A percentile compares a stretch with the other conserved stretches of the same genome.
Evolutionary conservation across 2,888 invertebrate species (phyloP).

Genomic region (Patella pellucida): DNA sequence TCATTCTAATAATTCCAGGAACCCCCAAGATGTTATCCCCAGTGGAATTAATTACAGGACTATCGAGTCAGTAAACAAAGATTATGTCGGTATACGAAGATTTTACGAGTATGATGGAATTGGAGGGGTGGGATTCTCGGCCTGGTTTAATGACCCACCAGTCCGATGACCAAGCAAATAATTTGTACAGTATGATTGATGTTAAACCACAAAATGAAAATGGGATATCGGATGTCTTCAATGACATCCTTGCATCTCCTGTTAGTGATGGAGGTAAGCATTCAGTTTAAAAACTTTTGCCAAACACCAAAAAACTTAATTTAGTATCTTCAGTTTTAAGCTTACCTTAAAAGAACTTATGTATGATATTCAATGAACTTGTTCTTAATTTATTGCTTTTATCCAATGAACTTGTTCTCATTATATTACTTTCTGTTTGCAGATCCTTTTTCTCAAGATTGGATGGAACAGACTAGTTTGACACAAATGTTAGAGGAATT

Average conservation of each 20-base stretch:
- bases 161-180: constrained; percentile 36
- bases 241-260: not conserved
- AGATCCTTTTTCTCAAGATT: constrained; percentile 53
- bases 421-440: constrained; percentile 24
- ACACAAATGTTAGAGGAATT: constrained; percentile 39
- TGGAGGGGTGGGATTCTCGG: constrained; percentile 35
- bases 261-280: not conserved
- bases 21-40: constrained; percentile 32
- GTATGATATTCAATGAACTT: not conserved
- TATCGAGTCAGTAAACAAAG: constrained; percentile 18
- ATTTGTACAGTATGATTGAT: constrained; percentile 25
- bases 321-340: not conserved
- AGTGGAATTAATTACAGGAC: constrained; percentile 11
- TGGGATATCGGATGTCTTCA: not conserved
- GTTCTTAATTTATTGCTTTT: not conserved
- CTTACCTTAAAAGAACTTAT: not conserved
- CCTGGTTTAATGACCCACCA: constrained; percentile 35
- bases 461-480: constrained; percentile 59
- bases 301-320: too few species aligned
- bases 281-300: too few species aligned
- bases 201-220: constrained; percentile 18
- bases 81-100: constrained; percentile 37
- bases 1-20: constrained; percentile 26
- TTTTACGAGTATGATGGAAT: constrained; percentile 30
- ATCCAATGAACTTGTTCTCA: not conserved